Evolutionary conservation across 2,888 invertebrate genomes (phyloP).

Genomic region (Cenopis cana): DNA sequence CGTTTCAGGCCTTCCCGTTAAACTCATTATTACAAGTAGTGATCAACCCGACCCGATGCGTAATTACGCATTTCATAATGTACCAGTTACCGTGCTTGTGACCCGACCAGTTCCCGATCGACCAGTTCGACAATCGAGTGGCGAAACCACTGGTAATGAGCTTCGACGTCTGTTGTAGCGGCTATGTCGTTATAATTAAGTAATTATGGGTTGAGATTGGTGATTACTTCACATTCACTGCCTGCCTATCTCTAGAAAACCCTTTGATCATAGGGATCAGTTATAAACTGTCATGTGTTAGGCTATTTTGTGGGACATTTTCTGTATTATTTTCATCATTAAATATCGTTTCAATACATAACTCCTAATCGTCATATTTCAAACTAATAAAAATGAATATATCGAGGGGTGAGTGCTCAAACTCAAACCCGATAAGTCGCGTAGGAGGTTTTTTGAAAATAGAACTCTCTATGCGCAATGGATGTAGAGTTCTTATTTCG

Average conservation of each 20-base stretch:
- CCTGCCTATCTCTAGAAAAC: not conserved
- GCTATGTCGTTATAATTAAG: constrained; percentile 17
- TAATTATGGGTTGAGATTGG: constrained; percentile 12
- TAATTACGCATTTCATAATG: constrained; percentile 30
- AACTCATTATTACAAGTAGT: not conserved
- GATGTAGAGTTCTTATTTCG: too few species aligned
- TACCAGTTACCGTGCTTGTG: constrained; percentile 5
- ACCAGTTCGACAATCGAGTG: constrained; percentile 28
- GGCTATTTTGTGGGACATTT: too few species aligned
- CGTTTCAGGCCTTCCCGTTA: not conserved
- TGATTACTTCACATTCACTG: not conserved
- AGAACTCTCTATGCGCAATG: too few species aligned
- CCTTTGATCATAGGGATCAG: not conserved
- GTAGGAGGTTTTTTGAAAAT: too few species aligned
- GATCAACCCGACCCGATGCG: not conserved
- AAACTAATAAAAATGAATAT: too few species aligned
- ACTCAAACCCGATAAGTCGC: too few species aligned
- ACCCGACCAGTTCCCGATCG: constrained; percentile 15
- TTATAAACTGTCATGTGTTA: too few species aligned
- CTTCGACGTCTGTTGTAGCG: constrained; percentile 12
- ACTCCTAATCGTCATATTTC: too few species aligned
- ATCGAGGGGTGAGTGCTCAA: too few species aligned
- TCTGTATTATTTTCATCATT: too few species aligned
- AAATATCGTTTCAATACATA: too few species aligned
- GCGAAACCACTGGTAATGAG: constrained; percentile 22